Evolutionary conservation across 2,113 vertebrate genomes (phyloP).

Genomic region (Melanostigma gelatinosum): DNA sequence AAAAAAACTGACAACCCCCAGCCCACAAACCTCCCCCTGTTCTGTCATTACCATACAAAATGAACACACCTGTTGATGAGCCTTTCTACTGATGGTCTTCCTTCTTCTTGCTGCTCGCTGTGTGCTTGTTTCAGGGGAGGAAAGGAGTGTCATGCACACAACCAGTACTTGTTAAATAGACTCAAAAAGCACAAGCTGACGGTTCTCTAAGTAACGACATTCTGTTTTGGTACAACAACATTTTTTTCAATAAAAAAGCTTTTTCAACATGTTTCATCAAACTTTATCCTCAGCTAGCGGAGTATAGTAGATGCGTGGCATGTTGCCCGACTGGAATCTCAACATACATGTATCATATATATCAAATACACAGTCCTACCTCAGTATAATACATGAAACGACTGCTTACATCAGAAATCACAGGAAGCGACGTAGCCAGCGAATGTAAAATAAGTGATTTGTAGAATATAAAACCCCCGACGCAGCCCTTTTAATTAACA

Average conservation of each 20-base stretch:
- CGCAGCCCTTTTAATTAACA: constrained; percentile 50
- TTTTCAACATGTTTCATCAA: constrained; percentile 37
- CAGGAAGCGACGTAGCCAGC: constrained; percentile 48
- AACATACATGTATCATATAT: constrained; percentile 46
- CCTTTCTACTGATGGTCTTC: not conserved
- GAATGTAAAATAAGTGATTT: constrained; percentile 58
- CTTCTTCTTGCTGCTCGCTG: constrained; percentile 1
- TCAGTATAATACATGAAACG: constrained; percentile 66
- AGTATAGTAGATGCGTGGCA: constrained; percentile 39
- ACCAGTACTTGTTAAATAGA: constrained; percentile 50
- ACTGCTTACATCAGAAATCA: constrained; percentile 66
- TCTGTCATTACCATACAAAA: not conserved
- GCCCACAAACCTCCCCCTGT: not conserved
- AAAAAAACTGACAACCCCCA: constrained; percentile 4
- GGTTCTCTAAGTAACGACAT: constrained; percentile 41
- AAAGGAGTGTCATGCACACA: constrained; percentile 44
- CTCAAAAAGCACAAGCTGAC: constrained; percentile 10
- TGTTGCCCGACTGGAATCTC: constrained; percentile 23
- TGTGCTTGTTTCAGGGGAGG: constrained; percentile 40
- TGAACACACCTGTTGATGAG: not conserved
- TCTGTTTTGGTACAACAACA: constrained; percentile 59
- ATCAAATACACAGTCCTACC: constrained; percentile 71
- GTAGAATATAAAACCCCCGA: constrained; percentile 50
- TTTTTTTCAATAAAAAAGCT: constrained; percentile 38
- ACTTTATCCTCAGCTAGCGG: constrained; percentile 52